phyloP scores from a whole-genome alignment of 2,888 invertebrate genomes.

The Andrena hattorfiana region DNA sequence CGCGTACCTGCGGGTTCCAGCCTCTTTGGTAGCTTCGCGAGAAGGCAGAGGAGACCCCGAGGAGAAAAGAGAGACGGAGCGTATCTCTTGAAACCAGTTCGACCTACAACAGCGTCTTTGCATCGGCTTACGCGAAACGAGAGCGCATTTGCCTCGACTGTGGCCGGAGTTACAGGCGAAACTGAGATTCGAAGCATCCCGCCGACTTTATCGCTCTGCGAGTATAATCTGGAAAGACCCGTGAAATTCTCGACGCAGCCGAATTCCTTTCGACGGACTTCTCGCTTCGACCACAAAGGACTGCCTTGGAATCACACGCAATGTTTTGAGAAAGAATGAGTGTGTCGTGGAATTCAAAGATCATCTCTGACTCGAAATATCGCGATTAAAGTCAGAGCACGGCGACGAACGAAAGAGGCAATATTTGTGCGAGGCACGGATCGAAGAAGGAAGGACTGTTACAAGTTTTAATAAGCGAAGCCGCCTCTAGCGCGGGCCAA shows the following conservation, averaged over 20 bases:
- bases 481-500: neutral
- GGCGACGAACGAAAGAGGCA: too few species aligned
- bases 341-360: too few species aligned
- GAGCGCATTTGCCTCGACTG: constrained; percentile 27
- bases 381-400: too few species aligned
- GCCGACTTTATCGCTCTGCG: constrained; percentile 34
- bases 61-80: constrained; percentile 7
- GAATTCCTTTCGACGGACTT: neutral
- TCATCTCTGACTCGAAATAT: too few species aligned
- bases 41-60: neutral
- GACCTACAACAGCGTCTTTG: constrained; percentile 67
- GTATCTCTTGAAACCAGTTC: constrained; percentile 68
- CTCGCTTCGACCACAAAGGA: neutral
- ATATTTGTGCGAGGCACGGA: too few species aligned
- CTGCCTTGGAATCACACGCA: neutral
- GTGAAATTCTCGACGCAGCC: neutral
- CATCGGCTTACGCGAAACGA: constrained; percentile 50
- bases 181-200: constrained; percentile 47
- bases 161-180: constrained; percentile 44
- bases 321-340: too few species aligned
- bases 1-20: constrained; percentile 55
- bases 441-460: neutral
- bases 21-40: constrained; percentile 34
- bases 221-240: neutral
- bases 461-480: neutral